Evolutionary conservation across 2,113 vertebrate species (phyloP), one percentile per base, ranked within the genome.

Genomic region (Diphyllodes magnificus): DNA sequence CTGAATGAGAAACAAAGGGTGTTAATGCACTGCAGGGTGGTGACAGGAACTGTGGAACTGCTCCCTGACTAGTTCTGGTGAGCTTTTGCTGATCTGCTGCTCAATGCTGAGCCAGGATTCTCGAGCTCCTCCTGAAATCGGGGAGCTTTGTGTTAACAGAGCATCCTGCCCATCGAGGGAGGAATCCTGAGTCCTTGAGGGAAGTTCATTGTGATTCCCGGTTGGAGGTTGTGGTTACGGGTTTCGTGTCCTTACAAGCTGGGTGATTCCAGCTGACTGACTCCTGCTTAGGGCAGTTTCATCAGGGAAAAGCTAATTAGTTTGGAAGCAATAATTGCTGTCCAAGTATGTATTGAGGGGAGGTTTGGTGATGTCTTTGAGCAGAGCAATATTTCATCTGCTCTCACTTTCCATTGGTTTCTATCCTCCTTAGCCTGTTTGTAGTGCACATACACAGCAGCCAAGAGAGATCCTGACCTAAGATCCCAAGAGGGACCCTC

Each of bases 1-100:
- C 99, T 99, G 93, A 51, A 85, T 13, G 91, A 96, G 40, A 82
- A 84, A 17, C 63, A 68, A 65, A 88, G 59, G n/a, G 2, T 45
- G 39, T 90, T 56, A 79, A 16, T 1, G 2, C 45, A 63, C 57
- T 19, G 17, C 30, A 39, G 17, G 3, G 88, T 1, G 33, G 51
- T 28, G 77, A 47, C 56, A 25, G 65, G 3, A 22, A 6, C 54
- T 10, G 54, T 6, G 28, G 3, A 24, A 5, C 5, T 45, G 71
- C 81, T 39, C 71, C 1, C 7, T 17, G 82, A 20, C 23, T 8
- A 4, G 56, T 37, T 40, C 56, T 75, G 64, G 64, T 40, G 11
- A 83, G 82, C 15, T 37, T 28, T 7, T 1, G 10, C 50, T 42
- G 40, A 12, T 53, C 54, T 61, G 72, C 68, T 73, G 88, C 61